Conservation (phyloP, 2,797 vertebrate species). For the Anguilla pacifica region DNA sequence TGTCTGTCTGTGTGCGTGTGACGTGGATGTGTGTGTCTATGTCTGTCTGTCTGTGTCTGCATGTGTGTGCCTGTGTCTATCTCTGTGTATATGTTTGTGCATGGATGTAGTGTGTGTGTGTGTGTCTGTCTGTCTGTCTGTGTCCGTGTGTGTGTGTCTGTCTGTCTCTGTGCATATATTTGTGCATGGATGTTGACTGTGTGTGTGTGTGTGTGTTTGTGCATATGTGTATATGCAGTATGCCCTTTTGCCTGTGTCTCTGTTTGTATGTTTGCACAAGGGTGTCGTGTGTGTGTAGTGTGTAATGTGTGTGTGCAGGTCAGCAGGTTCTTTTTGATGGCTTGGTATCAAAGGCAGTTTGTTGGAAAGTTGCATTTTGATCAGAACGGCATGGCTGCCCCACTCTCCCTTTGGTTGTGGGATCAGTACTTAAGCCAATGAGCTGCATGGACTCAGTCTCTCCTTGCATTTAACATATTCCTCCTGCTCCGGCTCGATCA, state of each 20-base stretch:
- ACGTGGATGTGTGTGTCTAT: neutral
- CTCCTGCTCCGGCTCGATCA: neutral
- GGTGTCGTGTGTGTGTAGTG: slow-evolving; percentile 21
- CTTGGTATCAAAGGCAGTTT: neutral
- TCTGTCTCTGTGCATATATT: slow-evolving; percentile 34
- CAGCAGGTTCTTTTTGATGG: neutral
- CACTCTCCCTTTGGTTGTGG: slow-evolving; percentile 38
- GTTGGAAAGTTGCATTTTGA: neutral
- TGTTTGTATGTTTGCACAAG: slow-evolving; percentile 36
- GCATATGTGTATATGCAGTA: slow-evolving; percentile 36
- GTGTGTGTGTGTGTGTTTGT: slow-evolving; percentile 36
- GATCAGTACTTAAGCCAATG: slow-evolving; percentile 31
- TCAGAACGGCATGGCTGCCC: slow-evolving; percentile 50
- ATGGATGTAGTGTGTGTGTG: slow-evolving; percentile 38
- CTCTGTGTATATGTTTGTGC: neutral
- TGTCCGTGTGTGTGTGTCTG: neutral
- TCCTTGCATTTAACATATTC: slow-evolving; percentile 44
- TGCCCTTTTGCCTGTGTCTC: slow-evolving; percentile 26
- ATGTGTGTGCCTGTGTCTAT: no score
- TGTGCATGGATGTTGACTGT: slow-evolving; percentile 38
- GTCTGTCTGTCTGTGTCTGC: no score
- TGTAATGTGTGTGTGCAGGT: neutral
- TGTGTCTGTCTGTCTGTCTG: slow-evolving; percentile 44
- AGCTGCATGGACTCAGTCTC: slow-evolving; percentile 45
- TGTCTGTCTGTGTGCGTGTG: slow-evolving; percentile 43